Conservation (phyloP, 2,113 vertebrate genomes). For the Clarias magur region DNA sequence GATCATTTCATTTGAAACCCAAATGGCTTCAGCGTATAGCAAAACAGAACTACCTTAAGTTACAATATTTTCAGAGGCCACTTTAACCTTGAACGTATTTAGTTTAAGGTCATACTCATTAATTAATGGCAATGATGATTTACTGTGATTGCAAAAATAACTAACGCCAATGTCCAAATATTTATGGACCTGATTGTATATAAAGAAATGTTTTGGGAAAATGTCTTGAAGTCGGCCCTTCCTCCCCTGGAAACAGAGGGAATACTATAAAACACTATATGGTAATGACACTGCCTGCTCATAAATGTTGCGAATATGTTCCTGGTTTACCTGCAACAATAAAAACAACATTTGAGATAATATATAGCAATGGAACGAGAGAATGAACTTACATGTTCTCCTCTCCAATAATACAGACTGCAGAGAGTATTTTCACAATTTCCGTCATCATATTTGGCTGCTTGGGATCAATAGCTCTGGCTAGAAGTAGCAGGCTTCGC, state of each 20-base stretch:
- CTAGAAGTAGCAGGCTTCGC: slow-evolving; percentile 85
- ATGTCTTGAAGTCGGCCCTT: background rate
- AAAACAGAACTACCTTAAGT: background rate
- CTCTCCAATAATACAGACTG: slow-evolving; percentile 92
- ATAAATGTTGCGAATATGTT: slow-evolving; percentile 2
- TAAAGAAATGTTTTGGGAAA: background rate
- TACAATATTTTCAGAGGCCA: too few species aligned
- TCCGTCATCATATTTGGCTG: slow-evolving; percentile 97
- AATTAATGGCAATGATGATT: background rate
- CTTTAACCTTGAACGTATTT: background rate
- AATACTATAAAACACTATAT: slow-evolving; percentile 43
- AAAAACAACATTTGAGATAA: background rate
- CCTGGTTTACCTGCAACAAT: background rate
- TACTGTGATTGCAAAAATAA: background rate
- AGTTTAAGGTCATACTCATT: background rate
- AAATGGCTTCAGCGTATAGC: background rate
- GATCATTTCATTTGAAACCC: background rate
- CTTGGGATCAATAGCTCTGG: slow-evolving; percentile 92
- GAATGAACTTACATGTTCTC: slow-evolving; percentile 87
- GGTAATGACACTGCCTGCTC: background rate
- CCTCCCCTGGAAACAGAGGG: slow-evolving; percentile 33
- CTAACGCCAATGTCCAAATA: background rate
- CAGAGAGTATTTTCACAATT: slow-evolving; percentile 95
- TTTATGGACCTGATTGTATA: background rate
- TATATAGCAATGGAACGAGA: background rate